Base-by-base conservation (phyloP, 2,797 vertebrate genomes). In the Momotus momota region DNA sequence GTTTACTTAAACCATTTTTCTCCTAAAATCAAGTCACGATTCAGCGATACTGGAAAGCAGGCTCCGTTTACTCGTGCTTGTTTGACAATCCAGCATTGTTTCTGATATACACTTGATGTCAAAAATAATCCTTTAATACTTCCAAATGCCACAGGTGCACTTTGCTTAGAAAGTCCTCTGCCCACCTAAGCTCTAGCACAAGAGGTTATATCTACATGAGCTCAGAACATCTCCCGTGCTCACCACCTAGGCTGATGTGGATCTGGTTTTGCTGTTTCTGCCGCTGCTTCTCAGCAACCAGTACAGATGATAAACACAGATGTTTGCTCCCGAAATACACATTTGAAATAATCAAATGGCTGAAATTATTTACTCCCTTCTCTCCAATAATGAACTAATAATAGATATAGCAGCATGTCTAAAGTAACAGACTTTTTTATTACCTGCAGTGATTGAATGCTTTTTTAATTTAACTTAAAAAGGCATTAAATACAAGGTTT, bases 381-480 rank as follows among this genome's bases (percentile, higher is more conserved):
- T 46, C 89, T 75, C 69, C 84, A 95, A 66, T 91, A 96, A 96
- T 81, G 95, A 96, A 95, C 92, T 82, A 94, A 97, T 93, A 94
- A 95, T 55, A 57, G 88, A 95, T 87, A 54, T 40, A 95, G 90
- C 83, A 92, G 83, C 69, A 93, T 84, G 81, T 70, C 87, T 90
- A 85, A 96, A 95, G 90, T 71, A 96, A 94, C 93, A 90, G 90
- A 92, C 78, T 72, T 29, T 90, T 97, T 96, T 97, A 96, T 97
- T 97, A 96, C 96, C 96, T 96, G 86, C 77, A 86, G 93, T 97
- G 97, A 97, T 96, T 95, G 95, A 98, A 96, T 90, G 88, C 94
- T 98, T 97, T 96, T 97, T 94, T 93, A 94, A 97, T 93, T 97
- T 94, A 94, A 94, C 96, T 92, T 96, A 94, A 97, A 95, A 89